These are phyloP conservation scores for Spatula clypeata DNA, from an alignment of 2,797 vertebrate species.

Conservation along the genomic window DNA sequence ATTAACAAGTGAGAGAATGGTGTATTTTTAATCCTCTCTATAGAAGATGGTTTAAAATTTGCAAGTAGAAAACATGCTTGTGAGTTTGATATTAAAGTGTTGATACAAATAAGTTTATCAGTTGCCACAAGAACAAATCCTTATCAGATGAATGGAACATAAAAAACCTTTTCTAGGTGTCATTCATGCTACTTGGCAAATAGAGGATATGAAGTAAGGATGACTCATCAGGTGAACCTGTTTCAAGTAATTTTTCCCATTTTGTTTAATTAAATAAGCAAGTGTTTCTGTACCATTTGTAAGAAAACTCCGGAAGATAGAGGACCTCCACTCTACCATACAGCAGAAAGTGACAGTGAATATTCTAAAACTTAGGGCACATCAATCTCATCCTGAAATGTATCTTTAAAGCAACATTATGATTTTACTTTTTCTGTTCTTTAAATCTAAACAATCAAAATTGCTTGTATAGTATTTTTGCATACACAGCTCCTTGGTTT, in stretches of 20 bases:
- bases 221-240: background rate
- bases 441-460: background rate
- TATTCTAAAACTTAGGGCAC: background rate
- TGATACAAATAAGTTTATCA: background rate
- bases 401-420: background rate
- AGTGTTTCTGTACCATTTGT: background rate
- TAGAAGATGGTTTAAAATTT: background rate
- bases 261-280: background rate
- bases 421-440: background rate
- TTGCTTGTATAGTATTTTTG: background rate
- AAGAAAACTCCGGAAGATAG: background rate
- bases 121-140: background rate
- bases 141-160: background rate
- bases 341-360: background rate
- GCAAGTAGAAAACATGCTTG: background rate
- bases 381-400: background rate
- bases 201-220: background rate
- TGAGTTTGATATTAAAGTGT: background rate
- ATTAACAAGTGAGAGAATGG: accelerated
- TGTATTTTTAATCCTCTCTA: background rate
- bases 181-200: background rate
- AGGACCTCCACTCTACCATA: background rate
- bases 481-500: background rate
- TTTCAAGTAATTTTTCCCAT: background rate
- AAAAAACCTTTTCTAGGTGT: background rate